phyloP scores from a whole-genome alignment of 2,888 invertebrate genomes.

The Melinopterus prodromus region DNA sequence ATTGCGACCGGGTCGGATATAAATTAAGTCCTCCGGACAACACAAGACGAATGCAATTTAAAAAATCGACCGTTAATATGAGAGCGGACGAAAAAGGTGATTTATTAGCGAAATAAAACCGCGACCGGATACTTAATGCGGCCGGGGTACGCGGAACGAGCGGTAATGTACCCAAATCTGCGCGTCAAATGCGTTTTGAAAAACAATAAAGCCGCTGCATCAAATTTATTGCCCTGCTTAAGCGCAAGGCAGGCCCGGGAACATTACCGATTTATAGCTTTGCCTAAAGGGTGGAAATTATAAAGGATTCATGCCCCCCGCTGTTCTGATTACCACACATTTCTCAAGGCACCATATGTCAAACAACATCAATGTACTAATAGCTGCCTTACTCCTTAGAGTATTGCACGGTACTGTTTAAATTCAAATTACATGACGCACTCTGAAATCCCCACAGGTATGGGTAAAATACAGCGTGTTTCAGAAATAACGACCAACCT shows the following conservation, averaged over 20 bases:
- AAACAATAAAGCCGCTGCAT: constrained; percentile 23
- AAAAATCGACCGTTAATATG: constrained; percentile 23
- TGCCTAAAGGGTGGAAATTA: neutral
- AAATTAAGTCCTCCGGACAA: constrained; percentile 15
- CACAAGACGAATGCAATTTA: constrained; percentile 25
- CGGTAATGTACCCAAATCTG: constrained; percentile 27
- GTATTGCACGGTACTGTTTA: neutral
- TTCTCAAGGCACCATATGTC: neutral
- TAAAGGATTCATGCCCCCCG: neutral
- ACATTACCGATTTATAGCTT: neutral
- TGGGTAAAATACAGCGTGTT: too few relatives aligned
- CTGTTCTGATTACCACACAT: neutral
- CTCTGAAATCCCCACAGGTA: neutral
- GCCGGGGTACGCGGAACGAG: neutral
- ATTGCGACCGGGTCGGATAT: constrained; percentile 13
- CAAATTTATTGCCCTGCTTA: constrained; percentile 12
- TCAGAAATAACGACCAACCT: too few relatives aligned
- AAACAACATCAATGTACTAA: neutral
- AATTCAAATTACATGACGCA: neutral
- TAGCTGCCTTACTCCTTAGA: neutral
- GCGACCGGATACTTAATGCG: constrained; percentile 18
- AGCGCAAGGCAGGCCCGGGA: neutral
- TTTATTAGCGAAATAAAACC: constrained; percentile 7
- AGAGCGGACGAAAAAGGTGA: constrained; percentile 18
- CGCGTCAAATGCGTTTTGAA: constrained; percentile 22